phyloP scores from a whole-genome alignment of 2,113 vertebrate genomes.

The Etheostoma cragini region DNA sequence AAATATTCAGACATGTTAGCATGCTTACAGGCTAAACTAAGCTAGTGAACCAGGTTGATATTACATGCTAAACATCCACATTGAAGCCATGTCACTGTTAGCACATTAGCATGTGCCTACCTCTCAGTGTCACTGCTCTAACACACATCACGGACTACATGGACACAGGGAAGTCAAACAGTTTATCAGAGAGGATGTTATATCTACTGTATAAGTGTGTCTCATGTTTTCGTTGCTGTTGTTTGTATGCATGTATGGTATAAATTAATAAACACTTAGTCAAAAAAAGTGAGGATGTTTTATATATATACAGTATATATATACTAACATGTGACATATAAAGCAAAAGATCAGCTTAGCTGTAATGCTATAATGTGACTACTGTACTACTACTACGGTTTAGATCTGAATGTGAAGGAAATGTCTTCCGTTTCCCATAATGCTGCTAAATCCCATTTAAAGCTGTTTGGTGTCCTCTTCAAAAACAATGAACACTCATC shows the following conservation, averaged over 20 bases:
- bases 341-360: no score
- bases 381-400: no score
- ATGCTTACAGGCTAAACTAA: no score
- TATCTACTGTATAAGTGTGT: no score
- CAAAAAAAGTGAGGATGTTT: no score
- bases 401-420: constrained; percentile 24
- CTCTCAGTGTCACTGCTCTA: neutral
- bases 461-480: constrained; percentile 34
- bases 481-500: neutral
- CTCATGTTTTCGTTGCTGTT: no score
- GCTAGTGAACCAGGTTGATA: neutral
- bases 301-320: no score
- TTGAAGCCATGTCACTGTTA: neutral
- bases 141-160: neutral
- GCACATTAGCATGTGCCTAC: neutral
- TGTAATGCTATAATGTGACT: no score
- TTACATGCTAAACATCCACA: neutral
- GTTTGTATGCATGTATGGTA: no score
- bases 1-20: no score
- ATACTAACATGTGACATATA: no score
- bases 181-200: neutral
- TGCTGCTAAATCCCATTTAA: constrained; percentile 25
- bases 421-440: constrained; percentile 31
- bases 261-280: no score
- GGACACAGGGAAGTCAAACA: neutral